Conservation (phyloP, 2,797 vertebrate genomes). For the Sebastes alutus region DNA sequence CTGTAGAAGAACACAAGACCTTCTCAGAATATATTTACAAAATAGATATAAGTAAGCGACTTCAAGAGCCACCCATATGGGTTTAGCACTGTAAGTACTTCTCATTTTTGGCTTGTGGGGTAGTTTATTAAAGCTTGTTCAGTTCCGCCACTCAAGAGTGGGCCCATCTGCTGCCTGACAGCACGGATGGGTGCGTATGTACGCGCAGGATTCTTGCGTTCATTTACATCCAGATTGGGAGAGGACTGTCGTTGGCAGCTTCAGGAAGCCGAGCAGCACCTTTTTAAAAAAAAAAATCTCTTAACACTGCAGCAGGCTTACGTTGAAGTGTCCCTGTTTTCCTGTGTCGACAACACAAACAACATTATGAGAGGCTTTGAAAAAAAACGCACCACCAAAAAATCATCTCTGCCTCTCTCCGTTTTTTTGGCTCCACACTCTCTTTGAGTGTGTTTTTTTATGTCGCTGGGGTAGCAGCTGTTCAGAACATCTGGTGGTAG, state of each 20-base stretch:
- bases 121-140: slow-evolving; percentile 62
- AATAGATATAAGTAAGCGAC: slow-evolving; percentile 10
- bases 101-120: slow-evolving; percentile 43
- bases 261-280: slow-evolving; percentile 25
- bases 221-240: slow-evolving; percentile 48
- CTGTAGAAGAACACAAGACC: slow-evolving; percentile 16
- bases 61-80: slow-evolving; percentile 25
- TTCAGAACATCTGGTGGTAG: slow-evolving; percentile 73
- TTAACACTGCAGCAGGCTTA: slow-evolving; percentile 34
- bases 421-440: slow-evolving; percentile 7
- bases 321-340: slow-evolving; percentile 42
- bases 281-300: slow-evolving; percentile 5
- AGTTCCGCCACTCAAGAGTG: slow-evolving; percentile 41
- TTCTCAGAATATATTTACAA: slow-evolving; percentile 24
- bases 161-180: slow-evolving; percentile 67
- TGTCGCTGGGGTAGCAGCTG: slow-evolving; percentile 68
- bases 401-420: slow-evolving; percentile 13
- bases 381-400: slow-evolving; percentile 32
- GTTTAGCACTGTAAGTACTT: slow-evolving; percentile 38
- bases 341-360: slow-evolving; percentile 39
- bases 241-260: slow-evolving; percentile 28
- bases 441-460: slow-evolving; percentile 39
- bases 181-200: slow-evolving; percentile 32
- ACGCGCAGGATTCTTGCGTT: slow-evolving; percentile 15
- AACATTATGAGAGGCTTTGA: slow-evolving; percentile 35